Evolutionary conservation across 1,140 invertebrate species (phyloP), one percentile per base, ranked within the genome.

Genomic region (Diuraphis noxia): DNA sequence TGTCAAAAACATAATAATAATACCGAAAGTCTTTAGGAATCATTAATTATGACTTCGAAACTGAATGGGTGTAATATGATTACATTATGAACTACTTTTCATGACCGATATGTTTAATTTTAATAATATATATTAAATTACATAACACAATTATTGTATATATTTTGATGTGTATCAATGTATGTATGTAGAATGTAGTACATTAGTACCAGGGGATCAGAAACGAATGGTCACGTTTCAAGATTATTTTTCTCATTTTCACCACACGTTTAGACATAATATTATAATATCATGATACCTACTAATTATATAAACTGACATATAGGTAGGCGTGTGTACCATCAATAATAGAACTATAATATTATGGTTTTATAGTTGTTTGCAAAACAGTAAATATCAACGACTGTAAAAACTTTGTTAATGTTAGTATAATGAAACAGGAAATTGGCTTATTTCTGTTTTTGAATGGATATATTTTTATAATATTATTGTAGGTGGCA

Each of bases 161-260:
- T 46, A 34, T 34, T 46, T 46, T 49, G 17, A 85, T 10, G 43
- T 49, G 43, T 36, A 49, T 34, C 43, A 21, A 19, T 46, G n/a
- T 52, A 86, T 25, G 85, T 86, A 86, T 52, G 85, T 86, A 0
- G n/a, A 38, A 46, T 79, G n/a, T 81, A 46, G 63, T 36, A 43
- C 41, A 79, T 77, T 46, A 43, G 41, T 90, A 90, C 88, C 88
- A 92, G 91, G 81, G 52, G 63, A 85, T 43, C 81, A 85, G 41
- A 63, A 85, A 10, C 41, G 52, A 36, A 36, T 25, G 1, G 30
- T 5, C 9, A 23, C 40, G 41, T 21, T 41, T 30, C 5, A 41
- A 82, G 5, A 82, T 41, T 41, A 25, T 86, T 86, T 49, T 49
- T 52, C 43, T 38, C 34, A n/a, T 86, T 86, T 49, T 40, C 36